phyloP scores from a whole-genome alignment of 2,797 vertebrate genomes.

The Urophycis tenuis region DNA sequence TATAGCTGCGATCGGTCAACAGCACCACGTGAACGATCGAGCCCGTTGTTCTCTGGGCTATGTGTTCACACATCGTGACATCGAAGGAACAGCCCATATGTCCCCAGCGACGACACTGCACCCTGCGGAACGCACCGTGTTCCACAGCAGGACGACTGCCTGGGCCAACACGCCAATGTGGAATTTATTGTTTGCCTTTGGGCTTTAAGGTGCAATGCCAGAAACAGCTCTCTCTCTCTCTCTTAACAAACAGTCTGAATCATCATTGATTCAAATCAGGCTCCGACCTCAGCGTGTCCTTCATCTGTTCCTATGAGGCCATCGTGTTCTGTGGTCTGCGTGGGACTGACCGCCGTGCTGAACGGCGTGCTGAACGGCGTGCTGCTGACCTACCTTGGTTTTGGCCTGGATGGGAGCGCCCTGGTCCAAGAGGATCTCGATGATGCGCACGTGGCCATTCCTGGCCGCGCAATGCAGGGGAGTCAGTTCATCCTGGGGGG shows the following conservation, averaged over 20 bases:
- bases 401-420: conserved; percentile 95
- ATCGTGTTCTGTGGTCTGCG: neutral
- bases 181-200: neutral
- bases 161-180: no score
- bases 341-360: no score
- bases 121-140: no score
- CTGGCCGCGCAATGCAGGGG: conserved; percentile 94
- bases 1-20: neutral
- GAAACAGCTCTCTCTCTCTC: neutral
- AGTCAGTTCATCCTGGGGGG: conserved; percentile 85
- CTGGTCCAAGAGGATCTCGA: conserved; percentile 93
- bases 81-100: no score
- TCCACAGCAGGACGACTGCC: no score
- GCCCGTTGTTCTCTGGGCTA: no score
- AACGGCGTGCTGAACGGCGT: neutral
- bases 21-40: neutral
- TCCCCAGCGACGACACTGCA: no score
- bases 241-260: neutral
- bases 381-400: conserved; percentile 88
- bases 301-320: neutral
- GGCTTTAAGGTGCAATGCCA: neutral
- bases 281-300: neutral
- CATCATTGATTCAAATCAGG: neutral
- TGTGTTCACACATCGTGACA: no score
- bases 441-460: conserved; percentile 90